Evolutionary conservation across 2,888 invertebrate species (phyloP).

Genomic region (Cheilosia impressa): DNA sequence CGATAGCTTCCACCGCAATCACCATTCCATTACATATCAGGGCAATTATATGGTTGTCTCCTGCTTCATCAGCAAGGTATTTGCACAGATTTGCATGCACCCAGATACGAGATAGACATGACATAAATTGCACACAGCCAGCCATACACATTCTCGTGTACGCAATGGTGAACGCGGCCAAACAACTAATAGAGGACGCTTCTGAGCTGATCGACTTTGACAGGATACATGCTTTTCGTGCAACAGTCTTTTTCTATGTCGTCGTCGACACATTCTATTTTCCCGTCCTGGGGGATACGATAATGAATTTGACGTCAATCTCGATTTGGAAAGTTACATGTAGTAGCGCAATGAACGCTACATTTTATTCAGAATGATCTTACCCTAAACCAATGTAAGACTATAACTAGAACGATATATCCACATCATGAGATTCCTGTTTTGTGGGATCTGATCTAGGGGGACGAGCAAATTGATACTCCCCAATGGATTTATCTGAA

Average conservation of each 20-base stretch:
- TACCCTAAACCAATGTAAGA: no score
- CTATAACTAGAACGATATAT: conserved; percentile 9
- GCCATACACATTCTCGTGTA: neutral
- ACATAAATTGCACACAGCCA: conserved; percentile 11
- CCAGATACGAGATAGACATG: conserved; percentile 4
- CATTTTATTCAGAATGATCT: neutral
- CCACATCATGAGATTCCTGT: neutral
- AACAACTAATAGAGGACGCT: conserved; percentile 50
- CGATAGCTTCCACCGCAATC: conserved; percentile 20
- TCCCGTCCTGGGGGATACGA: conserved; percentile 61
- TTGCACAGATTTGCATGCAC: conserved; percentile 62
- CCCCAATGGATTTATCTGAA: conserved; percentile 22
- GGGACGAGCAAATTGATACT: conserved; percentile 5
- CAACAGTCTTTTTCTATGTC: conserved; percentile 28
- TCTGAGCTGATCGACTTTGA: conserved; percentile 62
- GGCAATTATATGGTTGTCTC: conserved; percentile 57
- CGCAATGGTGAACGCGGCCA: conserved; percentile 16
- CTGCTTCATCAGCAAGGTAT: conserved; percentile 60
- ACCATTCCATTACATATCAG: conserved; percentile 40
- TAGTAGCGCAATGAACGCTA: conserved; percentile 16
- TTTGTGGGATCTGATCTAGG: neutral
- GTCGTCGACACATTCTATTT: neutral
- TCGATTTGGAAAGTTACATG: conserved; percentile 77
- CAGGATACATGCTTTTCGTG: conserved; percentile 66
- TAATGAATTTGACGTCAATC: conserved; percentile 80